A percentile compares a stretch with the other conserved stretches of the same genome.
These are phyloP conservation scores for Geopemphigus sp. DNA, from an alignment of 1,140 invertebrate species.

Conservation along the genomic window DNA sequence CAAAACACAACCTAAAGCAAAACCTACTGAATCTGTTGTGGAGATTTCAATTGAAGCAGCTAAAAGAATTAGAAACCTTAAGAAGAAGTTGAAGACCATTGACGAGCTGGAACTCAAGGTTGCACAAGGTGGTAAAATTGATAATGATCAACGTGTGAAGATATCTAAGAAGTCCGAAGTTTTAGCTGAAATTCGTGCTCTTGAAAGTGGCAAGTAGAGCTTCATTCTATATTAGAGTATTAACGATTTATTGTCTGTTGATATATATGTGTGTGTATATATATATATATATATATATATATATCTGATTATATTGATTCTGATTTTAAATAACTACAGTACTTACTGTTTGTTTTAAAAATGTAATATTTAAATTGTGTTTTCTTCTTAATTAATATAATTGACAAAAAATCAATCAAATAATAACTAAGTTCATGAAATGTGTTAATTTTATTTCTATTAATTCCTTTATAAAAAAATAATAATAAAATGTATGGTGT, in stretches of 20 bases:
- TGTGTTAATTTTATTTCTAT: slow-evolving; percentile 30
- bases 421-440: slow-evolving; percentile 38
- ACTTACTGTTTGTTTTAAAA: slow-evolving; percentile 23
- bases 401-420: slow-evolving; percentile 41
- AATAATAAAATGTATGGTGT: background rate
- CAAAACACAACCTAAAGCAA: slow-evolving; percentile 1
- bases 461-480: background rate
- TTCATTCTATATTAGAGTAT: slow-evolving; percentile 20
- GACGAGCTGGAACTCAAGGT: slow-evolving; percentile 38
- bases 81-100: slow-evolving; percentile 40
- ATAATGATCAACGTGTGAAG: slow-evolving; percentile 39
- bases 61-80: slow-evolving; percentile 39
- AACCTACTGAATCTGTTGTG: background rate
- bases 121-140: slow-evolving; percentile 39
- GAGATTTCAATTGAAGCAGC: slow-evolving; percentile 41
- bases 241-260: slow-evolving; percentile 41
- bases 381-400: slow-evolving; percentile 33
- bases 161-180: slow-evolving; percentile 28
- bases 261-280: no score
- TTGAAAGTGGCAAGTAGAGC: slow-evolving; percentile 27
- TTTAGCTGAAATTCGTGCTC: slow-evolving; percentile 15
- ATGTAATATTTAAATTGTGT: background rate
- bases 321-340: slow-evolving; percentile 27
- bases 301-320: slow-evolving; percentile 38
- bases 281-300: no score